phyloP scores from a whole-genome alignment of 2,113 vertebrate genomes.

The Brevimyrus niger region DNA sequence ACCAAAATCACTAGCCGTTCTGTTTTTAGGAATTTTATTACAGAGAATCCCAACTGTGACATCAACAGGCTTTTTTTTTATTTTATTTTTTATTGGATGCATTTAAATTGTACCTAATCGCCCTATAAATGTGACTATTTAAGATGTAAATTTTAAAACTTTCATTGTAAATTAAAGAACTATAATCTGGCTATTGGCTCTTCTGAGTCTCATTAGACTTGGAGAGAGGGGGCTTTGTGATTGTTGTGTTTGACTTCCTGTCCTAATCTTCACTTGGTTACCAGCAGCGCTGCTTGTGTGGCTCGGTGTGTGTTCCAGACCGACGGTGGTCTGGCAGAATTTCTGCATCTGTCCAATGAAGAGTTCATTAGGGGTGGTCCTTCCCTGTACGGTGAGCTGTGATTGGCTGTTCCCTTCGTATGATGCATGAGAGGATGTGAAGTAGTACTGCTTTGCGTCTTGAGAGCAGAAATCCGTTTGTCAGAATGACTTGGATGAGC shows the following conservation, averaged over 20 bases:
- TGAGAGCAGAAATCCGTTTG: not conserved
- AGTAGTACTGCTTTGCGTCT: not conserved
- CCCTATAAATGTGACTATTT: slow-evolving; percentile 25
- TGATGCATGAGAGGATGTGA: not conserved
- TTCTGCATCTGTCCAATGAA: not conserved
- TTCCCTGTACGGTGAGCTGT: not conserved
- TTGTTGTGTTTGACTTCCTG: not conserved
- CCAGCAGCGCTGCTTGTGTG: not conserved
- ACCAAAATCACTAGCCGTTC: slow-evolving; percentile 24
- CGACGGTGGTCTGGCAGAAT: not conserved
- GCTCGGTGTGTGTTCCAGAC: not conserved
- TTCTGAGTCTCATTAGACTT: not conserved
- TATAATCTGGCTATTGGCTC: slow-evolving; percentile 26
- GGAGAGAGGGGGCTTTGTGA: not conserved
- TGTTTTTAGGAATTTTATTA: slow-evolving; percentile 19
- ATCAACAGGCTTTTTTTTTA: slow-evolving; percentile 13
- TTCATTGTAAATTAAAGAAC: slow-evolving; percentile 25
- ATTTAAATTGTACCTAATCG: slow-evolving; percentile 26
- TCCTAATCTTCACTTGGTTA: not conserved
- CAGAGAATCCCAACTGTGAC: slow-evolving; percentile 11
- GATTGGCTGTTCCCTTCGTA: not conserved
- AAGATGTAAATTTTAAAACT: slow-evolving; percentile 22
- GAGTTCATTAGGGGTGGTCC: not conserved
- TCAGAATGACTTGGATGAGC: not conserved
- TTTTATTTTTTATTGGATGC: slow-evolving; percentile 24